phyloP scores from a whole-genome alignment of 2,797 vertebrate genomes.

The Nothura maculosa region DNA sequence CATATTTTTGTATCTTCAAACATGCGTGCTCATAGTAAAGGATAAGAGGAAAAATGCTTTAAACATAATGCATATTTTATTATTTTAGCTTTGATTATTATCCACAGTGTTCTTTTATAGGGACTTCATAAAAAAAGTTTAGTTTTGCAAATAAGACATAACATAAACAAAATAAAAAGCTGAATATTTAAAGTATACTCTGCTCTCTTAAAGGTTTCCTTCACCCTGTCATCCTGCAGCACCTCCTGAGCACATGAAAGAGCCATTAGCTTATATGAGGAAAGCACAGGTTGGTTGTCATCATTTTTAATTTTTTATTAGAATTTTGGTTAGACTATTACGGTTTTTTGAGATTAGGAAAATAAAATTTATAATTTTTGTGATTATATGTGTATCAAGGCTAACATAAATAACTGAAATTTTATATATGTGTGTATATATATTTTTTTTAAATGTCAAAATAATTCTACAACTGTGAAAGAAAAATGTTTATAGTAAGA shows the following conservation, averaged over 20 bases:
- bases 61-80: not conserved
- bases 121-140: not conserved
- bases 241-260: constrained; percentile 94
- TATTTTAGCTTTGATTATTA: not conserved
- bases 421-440: not conserved
- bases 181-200: not conserved
- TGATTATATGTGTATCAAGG: not conserved
- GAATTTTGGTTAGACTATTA: not conserved
- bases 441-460: not conserved
- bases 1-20: not conserved
- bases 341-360: not conserved
- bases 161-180: not conserved
- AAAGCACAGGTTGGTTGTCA: constrained; percentile 91
- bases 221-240: constrained; percentile 86
- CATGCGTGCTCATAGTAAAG: not conserved
- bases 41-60: not conserved
- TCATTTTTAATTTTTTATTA: not conserved
- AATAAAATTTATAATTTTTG: not conserved
- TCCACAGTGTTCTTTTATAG: not conserved
- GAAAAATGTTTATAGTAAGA: not conserved
- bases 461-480: not conserved
- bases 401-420: not conserved
- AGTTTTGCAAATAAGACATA: not conserved
- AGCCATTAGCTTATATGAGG: constrained; percentile 96
- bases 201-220: constrained; percentile 85